Evolutionary conservation across 1,140 invertebrate genomes (phyloP), one percentile per base, ranked within the genome.

Genomic region (Littorina saxatilis): DNA sequence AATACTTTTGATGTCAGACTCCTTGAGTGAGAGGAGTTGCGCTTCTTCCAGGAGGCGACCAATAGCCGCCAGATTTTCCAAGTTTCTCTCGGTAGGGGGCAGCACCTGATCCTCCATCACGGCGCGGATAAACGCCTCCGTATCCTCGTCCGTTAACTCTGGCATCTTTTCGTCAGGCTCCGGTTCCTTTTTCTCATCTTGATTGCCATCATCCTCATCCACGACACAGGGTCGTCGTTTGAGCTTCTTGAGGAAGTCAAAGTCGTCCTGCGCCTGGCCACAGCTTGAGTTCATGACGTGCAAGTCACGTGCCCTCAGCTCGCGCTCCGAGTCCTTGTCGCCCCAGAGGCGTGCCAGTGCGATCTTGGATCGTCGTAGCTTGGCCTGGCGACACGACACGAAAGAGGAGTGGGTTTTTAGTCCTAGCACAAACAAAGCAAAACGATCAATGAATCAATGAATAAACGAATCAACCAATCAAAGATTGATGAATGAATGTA

Each of bases 231-330:
- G 80, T 43, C 61, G 63, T 20, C 58, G 40, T 32, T 82, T 43
- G 43, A 87, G 66, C 39, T 85, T 85, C 68, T 85, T 84, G 3
- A 87, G 58, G 52, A 87, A 85, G 35, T 85, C 84, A n/a, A 83
- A 84, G 66, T 87, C 84, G 15, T 83, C 73, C 20, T 87, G 81
- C 35, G 63, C 78, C 63, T 85, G 72, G 32, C 82, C 84, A 70
- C 83, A 78, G 58, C 85, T 80, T 17, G 83, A 82, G 63, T 87
- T 87, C n/a, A 87, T 68, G 52, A 83, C 84, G 74, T 83, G 82
- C 43, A 85, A 63, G 40, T 86, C 80, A 76, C 81, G 82, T 13
- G 84, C 83, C 32, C 86, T 72, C 15, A 87, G 55, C 40, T 80
- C 79, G 7, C 84, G 50, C 40, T 85, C 86, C 32, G 55, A 61